phyloP scores from a whole-genome alignment of 2,888 invertebrate genomes.

The Drosophila longiperda region DNA sequence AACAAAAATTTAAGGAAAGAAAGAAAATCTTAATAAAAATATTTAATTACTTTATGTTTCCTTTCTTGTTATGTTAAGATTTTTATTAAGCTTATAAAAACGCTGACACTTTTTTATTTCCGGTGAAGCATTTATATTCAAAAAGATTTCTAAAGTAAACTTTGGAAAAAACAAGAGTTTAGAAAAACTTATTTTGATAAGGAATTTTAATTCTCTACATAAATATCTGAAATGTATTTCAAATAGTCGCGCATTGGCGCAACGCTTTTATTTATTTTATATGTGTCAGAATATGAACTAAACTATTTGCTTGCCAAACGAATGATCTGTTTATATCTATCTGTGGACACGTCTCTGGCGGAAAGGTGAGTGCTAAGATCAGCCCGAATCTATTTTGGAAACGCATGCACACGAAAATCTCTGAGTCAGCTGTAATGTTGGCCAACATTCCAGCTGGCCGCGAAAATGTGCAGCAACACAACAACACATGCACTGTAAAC shows the following conservation, averaged over 20 bases:
- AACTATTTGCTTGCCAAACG: slow-evolving; percentile 50
- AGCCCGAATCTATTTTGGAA: slow-evolving; percentile 46
- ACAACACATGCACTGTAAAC: slow-evolving; percentile 47
- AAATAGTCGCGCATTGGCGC: slow-evolving; percentile 25
- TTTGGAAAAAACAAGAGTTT: background rate
- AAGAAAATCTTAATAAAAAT: background rate
- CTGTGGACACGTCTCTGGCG: slow-evolving; percentile 22
- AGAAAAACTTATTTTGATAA: slow-evolving; percentile 13
- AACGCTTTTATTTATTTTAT: slow-evolving; percentile 57
- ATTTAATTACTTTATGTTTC: background rate
- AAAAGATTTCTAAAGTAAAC: background rate
- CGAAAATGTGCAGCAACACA: slow-evolving; percentile 32
- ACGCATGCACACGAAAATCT: slow-evolving; percentile 12
- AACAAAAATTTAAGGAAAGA: background rate
- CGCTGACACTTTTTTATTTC: background rate
- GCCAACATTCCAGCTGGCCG: slow-evolving; percentile 45
- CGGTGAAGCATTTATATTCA: background rate
- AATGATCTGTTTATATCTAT: slow-evolving; percentile 47
- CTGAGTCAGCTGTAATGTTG: slow-evolving; percentile 48
- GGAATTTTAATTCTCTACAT: slow-evolving; percentile 31
- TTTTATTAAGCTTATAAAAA: background rate
- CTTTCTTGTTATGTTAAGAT: background rate
- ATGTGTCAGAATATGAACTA: slow-evolving; percentile 42
- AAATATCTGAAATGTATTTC: slow-evolving; percentile 31
- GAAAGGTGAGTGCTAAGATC: slow-evolving; percentile 59